Conservation (phyloP, 2,888 invertebrate genomes). For the Euspilapteryx auroguttella region DNA sequence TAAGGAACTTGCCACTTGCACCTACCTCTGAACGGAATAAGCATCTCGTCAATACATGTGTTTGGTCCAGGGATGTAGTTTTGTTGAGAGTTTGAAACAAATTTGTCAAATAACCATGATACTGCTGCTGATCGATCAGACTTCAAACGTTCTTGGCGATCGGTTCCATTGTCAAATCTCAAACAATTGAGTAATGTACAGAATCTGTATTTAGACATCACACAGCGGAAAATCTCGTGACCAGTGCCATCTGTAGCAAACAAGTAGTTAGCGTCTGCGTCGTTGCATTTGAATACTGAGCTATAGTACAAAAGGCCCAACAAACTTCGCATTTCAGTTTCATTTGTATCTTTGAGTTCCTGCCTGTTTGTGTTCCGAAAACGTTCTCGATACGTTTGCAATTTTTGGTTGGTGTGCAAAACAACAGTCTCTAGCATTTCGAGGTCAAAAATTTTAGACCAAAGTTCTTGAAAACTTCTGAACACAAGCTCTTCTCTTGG, state of each 20-base stretch:
- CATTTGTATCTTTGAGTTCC: constrained; percentile 8
- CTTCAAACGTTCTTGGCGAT: constrained; percentile 8
- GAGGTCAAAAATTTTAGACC: constrained; percentile 8
- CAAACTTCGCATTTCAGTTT: constrained; percentile 8
- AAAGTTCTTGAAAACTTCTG: constrained; percentile 9
- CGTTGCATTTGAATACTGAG: constrained; percentile 9
- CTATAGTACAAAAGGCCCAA: constrained; percentile 8
- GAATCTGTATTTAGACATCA: constrained; percentile 11
- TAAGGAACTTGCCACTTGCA: constrained; percentile 10
- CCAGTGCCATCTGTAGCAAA: constrained; percentile 11
- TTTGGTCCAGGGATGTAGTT: constrained; percentile 8
- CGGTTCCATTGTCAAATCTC: constrained; percentile 9
- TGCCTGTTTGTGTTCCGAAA: constrained; percentile 6
- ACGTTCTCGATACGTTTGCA: constrained; percentile 7
- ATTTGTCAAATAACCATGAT: constrained; percentile 9
- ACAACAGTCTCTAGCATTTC: constrained; percentile 8
- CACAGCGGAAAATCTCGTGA: constrained; percentile 9
- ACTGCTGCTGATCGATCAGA: constrained; percentile 8
- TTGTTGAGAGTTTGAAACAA: constrained; percentile 9
- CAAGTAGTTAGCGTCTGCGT: constrained; percentile 4
- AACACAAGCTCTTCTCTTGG: too few species aligned
- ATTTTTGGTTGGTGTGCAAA: constrained; percentile 9
- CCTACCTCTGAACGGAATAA: constrained; percentile 11
- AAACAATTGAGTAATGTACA: constrained; percentile 8
- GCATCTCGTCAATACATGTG: constrained; percentile 12